Evolutionary conservation across 2,888 invertebrate genomes (phyloP).

Genomic region (Teinopalpus imperialis): DNA sequence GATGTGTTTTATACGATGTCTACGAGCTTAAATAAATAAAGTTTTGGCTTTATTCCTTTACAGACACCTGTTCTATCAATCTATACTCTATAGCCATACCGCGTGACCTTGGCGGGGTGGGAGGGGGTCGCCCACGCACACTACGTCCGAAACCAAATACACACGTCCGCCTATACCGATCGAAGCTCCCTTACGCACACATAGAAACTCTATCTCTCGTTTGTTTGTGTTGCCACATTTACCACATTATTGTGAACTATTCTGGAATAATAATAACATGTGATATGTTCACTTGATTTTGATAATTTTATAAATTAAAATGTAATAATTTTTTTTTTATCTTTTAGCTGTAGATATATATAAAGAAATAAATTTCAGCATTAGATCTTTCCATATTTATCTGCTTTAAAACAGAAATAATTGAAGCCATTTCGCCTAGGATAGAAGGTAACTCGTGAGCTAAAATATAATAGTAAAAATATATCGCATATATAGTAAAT

Average conservation of each 20-base stretch:
- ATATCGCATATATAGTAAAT: too few species aligned
- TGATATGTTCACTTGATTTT: too few species aligned
- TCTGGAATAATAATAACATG: conserved; percentile 9
- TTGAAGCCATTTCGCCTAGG: too few species aligned
- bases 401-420: too few species aligned
- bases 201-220: conserved; percentile 1
- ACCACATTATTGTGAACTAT: conserved; percentile 15
- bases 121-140: conserved; percentile 36
- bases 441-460: too few species aligned
- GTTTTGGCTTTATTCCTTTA: conserved; percentile 33
- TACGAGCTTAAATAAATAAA: conserved; percentile 20
- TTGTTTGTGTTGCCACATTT: conserved; percentile 16
- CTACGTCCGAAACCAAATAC: conserved; percentile 23
- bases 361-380: not conserved
- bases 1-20: too few species aligned
- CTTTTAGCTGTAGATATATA: too few species aligned
- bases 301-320: too few species aligned
- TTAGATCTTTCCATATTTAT: not conserved
- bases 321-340: too few species aligned
- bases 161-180: conserved; percentile 18
- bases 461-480: too few species aligned
- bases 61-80: conserved; percentile 39
- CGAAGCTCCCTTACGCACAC: conserved; percentile 18
- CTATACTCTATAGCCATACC: conserved; percentile 30
- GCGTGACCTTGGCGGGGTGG: conserved; percentile 38